Evolutionary conservation across 2,888 invertebrate genomes (phyloP), one percentile per base, ranked within the genome.

Genomic region (Trichacis sp.): DNA sequence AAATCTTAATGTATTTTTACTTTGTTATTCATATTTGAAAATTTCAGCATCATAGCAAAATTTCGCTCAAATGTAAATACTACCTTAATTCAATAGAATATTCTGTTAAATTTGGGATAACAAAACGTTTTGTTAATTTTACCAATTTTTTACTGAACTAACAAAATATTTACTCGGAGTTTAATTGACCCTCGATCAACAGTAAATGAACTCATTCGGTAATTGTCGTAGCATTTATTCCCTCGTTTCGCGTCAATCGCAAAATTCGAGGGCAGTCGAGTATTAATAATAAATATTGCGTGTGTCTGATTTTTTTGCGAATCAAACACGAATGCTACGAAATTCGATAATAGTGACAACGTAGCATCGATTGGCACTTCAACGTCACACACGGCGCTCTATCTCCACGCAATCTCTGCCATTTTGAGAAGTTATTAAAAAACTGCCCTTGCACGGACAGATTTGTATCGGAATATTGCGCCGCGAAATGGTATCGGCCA

Each of bases 401-500:
- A 33, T 33, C 33, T 15, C 40, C 40, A 8, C 4, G 40, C 45
- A 2, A 29, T 43, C 19, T 19, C 17, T 29, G 29, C 46, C 46
- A 24, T n/a, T 24, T 14, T 14, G 29, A 29, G 15, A 46, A 46
- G 46, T 24, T 46, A 46, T 46, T 20, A 46, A 46, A n/a, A 46
- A 46, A 46, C 46, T 46, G 24, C 14, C 29, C 46, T 46, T 18
- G 46, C 15, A 14, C 14, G n/a, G 24, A 24, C 20, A 29, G 14
- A 46, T 46, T 29, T 46, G 24, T 46, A 46, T 20, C 46, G 46
- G 14, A 14, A 46, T 46, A 46, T 46, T 29, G 46, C 46, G 46
- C 45, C 15, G n/a, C 45, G 45, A 19, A 45, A 45, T 11, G 15
- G 2, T 19, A 45, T 46, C 46, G 46, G 24, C 46, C 46, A 18